Conservation (phyloP, 2,113 vertebrate genomes). For the Pterocles burchelli region DNA sequence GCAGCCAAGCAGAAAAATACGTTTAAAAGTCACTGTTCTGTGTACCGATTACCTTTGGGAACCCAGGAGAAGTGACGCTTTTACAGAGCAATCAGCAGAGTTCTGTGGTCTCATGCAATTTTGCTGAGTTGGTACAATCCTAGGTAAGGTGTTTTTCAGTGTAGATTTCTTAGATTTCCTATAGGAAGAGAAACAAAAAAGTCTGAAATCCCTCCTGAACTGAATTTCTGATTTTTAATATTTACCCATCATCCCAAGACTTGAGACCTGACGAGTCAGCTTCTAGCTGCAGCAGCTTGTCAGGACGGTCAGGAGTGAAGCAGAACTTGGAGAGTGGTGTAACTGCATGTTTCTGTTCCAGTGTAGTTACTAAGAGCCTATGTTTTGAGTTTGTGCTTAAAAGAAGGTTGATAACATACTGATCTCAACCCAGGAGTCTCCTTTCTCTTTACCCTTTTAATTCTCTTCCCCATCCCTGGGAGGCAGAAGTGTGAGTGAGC, state of each 20-base stretch:
- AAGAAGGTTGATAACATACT: too few species aligned
- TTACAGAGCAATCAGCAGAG: conserved; percentile 57
- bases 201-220: background rate
- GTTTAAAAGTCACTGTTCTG: conserved; percentile 59
- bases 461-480: too few species aligned
- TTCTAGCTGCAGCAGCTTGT: background rate
- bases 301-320: background rate
- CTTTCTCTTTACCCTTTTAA: too few species aligned
- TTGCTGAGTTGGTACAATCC: conserved; percentile 36
- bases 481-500: too few species aligned
- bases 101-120: conserved; percentile 26
- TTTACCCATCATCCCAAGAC: background rate
- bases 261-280: background rate
- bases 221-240: background rate
- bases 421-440: too few species aligned
- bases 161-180: conserved; percentile 5
- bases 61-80: background rate
- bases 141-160: background rate
- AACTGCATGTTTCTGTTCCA: background rate
- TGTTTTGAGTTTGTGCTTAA: too few species aligned
- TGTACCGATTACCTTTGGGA: conserved; percentile 68
- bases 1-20: conserved; percentile 59
- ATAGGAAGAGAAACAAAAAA: background rate
- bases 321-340: background rate
- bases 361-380: too few species aligned